Conservation (phyloP, 2,888 invertebrate species). For the Ornithoptera alexandrae region DNA sequence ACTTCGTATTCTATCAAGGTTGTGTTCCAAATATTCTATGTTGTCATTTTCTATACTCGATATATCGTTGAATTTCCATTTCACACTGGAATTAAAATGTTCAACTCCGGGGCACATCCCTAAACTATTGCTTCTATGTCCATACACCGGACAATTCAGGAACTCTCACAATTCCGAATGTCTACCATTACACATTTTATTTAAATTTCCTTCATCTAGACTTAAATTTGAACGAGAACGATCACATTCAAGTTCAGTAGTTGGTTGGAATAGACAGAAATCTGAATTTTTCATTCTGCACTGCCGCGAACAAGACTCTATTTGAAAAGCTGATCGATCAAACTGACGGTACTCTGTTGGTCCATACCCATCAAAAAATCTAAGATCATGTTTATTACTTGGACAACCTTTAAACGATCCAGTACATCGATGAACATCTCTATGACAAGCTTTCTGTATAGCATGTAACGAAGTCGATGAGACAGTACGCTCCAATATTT, state of each 20-base stretch:
- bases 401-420: slow-evolving; percentile 75
- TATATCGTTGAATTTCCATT: slow-evolving; percentile 74
- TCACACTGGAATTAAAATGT: slow-evolving; percentile 73
- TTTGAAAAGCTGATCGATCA: slow-evolving; percentile 72
- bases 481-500: slow-evolving; percentile 88
- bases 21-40: slow-evolving; percentile 69
- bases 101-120: slow-evolving; percentile 73
- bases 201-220: slow-evolving; percentile 73
- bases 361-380: slow-evolving; percentile 69
- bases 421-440: slow-evolving; percentile 63
- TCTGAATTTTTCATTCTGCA: slow-evolving; percentile 74
- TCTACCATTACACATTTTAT: slow-evolving; percentile 70
- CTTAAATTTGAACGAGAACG: slow-evolving; percentile 75
- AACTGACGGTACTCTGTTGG: slow-evolving; percentile 68
- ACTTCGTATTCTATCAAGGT: slow-evolving; percentile 74
- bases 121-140: slow-evolving; percentile 77
- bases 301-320: slow-evolving; percentile 73
- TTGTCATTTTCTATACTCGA: slow-evolving; percentile 61
- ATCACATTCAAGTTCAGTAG: slow-evolving; percentile 63
- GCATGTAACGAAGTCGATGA: slow-evolving; percentile 88
- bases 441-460: slow-evolving; percentile 78
- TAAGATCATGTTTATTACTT: slow-evolving; percentile 65
- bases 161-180: slow-evolving; percentile 79
- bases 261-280: slow-evolving; percentile 71
- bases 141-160: slow-evolving; percentile 76